These are phyloP conservation scores for Lophius americanus DNA, from an alignment of 2,797 vertebrate species.

Conservation along the genomic window DNA sequence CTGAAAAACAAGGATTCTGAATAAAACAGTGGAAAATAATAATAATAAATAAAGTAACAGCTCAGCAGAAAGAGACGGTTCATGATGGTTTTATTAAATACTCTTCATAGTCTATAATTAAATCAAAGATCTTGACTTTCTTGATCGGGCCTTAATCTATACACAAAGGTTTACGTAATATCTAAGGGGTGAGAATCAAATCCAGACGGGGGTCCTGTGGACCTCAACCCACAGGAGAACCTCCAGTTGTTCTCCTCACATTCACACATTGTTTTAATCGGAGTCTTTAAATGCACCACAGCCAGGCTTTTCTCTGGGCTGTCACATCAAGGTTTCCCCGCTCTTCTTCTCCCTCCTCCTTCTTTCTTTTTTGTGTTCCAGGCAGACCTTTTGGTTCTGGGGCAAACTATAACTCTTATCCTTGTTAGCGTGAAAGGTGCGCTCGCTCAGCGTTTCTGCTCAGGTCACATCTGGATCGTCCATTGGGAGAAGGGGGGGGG, in stretches of 20 bases:
- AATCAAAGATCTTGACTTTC: not conserved
- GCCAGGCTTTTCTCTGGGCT: constrained; percentile 34
- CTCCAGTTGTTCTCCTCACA: constrained; percentile 15
- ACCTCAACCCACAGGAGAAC: constrained; percentile 35
- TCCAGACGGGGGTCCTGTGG: constrained; percentile 39
- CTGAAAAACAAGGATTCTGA: too few species aligned
- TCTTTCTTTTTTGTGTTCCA: constrained; percentile 42
- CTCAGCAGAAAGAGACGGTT: too few species aligned
- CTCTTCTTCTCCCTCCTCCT: constrained; percentile 39
- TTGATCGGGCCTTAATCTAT: constrained; percentile 6
- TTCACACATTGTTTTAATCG: constrained; percentile 54
- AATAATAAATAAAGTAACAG: not conserved
- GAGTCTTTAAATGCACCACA: constrained; percentile 25
- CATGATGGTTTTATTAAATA: too few species aligned
- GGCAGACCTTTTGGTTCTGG: constrained; percentile 54
- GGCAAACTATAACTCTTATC: constrained; percentile 64
- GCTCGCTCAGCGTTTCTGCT: constrained; percentile 56
- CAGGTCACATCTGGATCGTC: constrained; percentile 78
- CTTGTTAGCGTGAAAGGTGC: constrained; percentile 74
- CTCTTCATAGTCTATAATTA: too few species aligned
- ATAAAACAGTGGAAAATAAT: not conserved
- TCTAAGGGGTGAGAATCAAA: constrained; percentile 14
- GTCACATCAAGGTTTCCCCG: constrained; percentile 55
- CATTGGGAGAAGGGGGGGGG: constrained; percentile 15
- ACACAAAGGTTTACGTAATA: constrained; percentile 8